These are phyloP conservation scores for Tylochromis polylepis DNA, from an alignment of 2,113 vertebrate genomes.

Conservation along the genomic window DNA sequence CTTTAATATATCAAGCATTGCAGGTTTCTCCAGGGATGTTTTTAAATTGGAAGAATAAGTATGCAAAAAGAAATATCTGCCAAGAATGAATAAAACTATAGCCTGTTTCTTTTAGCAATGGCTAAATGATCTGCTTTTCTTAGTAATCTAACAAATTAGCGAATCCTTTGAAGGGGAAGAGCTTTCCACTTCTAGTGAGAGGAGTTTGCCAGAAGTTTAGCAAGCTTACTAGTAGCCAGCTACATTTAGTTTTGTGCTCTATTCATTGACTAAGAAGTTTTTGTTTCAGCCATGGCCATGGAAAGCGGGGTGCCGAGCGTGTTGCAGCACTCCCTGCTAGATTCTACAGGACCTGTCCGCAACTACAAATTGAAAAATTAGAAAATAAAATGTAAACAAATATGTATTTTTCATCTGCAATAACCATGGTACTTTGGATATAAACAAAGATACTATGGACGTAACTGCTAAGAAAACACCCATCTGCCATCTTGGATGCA, in stretches of 20 bases:
- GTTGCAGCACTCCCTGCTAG: background rate
- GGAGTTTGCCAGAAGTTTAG: background rate
- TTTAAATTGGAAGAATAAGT: background rate
- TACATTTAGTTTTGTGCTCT: background rate
- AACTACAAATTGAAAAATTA: background rate
- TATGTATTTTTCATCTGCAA: background rate
- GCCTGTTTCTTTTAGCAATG: background rate
- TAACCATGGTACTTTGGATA: background rate
- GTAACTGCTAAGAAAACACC: background rate
- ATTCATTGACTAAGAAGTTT: background rate
- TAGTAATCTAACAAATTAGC: background rate
- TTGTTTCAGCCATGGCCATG: background rate
- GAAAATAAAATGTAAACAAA: background rate
- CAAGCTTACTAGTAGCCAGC: too few relatives aligned
- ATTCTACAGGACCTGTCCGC: background rate
- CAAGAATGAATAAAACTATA: background rate
- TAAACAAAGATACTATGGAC: background rate
- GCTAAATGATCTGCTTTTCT: background rate
- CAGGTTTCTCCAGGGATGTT: background rate
- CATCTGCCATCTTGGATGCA: background rate
- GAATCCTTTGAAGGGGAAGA: background rate
- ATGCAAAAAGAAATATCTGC: background rate
- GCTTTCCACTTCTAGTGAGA: background rate
- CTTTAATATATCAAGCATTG: constrained; percentile 9
- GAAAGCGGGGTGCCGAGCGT: background rate